phyloP scores from a whole-genome alignment of 2,113 vertebrate genomes.

The Strix uralensis region DNA sequence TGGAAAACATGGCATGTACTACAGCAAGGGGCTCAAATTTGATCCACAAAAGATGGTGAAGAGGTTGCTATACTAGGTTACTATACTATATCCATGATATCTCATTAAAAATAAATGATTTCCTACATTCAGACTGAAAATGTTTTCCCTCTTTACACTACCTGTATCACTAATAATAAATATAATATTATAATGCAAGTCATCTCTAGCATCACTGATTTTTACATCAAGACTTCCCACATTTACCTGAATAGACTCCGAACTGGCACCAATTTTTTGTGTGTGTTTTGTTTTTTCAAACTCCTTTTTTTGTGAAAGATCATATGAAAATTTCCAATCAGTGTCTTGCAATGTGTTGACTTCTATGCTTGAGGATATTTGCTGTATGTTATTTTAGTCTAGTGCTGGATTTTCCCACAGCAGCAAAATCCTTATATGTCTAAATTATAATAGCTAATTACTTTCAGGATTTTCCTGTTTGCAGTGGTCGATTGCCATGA shows the following conservation, averaged over 20 bases:
- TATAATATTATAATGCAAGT: background rate
- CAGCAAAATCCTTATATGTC: background rate
- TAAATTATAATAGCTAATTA: background rate
- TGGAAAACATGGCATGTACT: background rate
- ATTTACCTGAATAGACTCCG: background rate
- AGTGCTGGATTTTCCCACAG: background rate
- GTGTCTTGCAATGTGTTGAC: background rate
- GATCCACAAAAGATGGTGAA: background rate
- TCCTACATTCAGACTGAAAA: background rate
- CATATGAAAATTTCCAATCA: background rate
- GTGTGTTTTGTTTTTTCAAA: background rate
- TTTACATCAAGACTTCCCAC: background rate
- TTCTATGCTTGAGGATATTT: background rate
- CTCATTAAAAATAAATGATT: background rate
- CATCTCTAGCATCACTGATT: background rate
- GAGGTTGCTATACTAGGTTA: background rate
- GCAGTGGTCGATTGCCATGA: background rate
- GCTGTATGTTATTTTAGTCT: background rate
- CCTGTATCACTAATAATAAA: background rate
- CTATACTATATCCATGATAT: background rate
- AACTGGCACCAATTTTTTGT: background rate
- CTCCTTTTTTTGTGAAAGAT: background rate
- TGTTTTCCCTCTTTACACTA: background rate
- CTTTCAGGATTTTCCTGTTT: background rate
- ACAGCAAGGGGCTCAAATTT: background rate